Base-by-base conservation (phyloP, 2,888 invertebrate species). In the Apamea anceps region DNA sequence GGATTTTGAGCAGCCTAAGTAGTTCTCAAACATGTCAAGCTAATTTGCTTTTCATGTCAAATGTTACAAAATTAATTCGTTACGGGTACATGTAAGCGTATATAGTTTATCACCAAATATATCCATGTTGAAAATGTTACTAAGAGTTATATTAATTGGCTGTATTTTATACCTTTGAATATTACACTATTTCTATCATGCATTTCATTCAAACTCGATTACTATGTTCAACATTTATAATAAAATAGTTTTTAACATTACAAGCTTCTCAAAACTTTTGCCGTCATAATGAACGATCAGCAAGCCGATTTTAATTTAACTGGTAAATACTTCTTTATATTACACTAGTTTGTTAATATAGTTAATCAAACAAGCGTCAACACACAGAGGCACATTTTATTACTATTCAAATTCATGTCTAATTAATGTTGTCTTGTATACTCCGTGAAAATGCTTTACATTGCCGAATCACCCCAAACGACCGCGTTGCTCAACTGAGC, bases 391-490 rank as follows among this genome's bases (percentile, higher is more conserved):
- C 93, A 94, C 93, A 92, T 92, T 92, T 87, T 88, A 91, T 90
- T 92, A 92, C 90, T 92, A 90, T 88, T 91, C 86, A 91, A 91
- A 91, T 87, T 88, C 88, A 82, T 82, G 66, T 78, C 67, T 85
- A 87, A 83, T 84, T 81, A 81, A 84, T 71, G 82, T 75, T 79
- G 74, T 81, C 76, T 85, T 83, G 83, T 86, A 86, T 79, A 81
- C 65, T 79, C 81, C 75, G 73, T 79, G 82, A 85, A 90, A 91
- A 93, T 91, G 92, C 90, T 92, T 90, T 92, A 93, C 88, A 90
- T 92, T 94, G 95, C 93, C 95, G 95, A 95, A 95, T 94, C 93
- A 95, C 95, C 95, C 94, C 93, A 92, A 85, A 88, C 82, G 82
- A 85, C 80, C 81, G 73, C 79, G 75, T 79, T 81, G 67, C 71